These are phyloP conservation scores for Limenitis arthemis DNA, from an alignment of 2,888 invertebrate species.

Conservation along the genomic window DNA sequence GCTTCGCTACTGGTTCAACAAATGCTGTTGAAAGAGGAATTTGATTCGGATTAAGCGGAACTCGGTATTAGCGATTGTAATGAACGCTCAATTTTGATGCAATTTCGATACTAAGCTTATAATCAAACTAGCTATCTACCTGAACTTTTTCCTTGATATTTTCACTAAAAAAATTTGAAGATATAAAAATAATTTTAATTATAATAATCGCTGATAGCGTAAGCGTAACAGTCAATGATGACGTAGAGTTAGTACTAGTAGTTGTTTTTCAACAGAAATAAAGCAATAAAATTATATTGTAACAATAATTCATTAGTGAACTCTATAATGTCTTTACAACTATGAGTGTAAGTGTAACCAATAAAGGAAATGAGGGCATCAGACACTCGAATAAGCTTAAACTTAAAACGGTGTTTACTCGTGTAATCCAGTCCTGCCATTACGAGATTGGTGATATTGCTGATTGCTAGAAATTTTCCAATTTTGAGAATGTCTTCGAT, in stretches of 20 bases:
- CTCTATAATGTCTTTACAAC: slow-evolving; percentile 25
- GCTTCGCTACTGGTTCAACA: slow-evolving; percentile 3
- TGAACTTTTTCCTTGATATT: too few species aligned
- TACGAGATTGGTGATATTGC: slow-evolving; percentile 42
- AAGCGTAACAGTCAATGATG: too few species aligned
- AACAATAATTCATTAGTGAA: background rate
- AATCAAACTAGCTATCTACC: background rate
- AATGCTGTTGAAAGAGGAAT: slow-evolving; percentile 8
- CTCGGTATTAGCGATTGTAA: slow-evolving; percentile 15
- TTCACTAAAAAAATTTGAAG: too few species aligned
- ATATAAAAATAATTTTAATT: too few species aligned
- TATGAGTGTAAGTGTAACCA: slow-evolving; percentile 21
- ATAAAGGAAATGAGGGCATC: slow-evolving; percentile 26
- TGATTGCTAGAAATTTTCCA: slow-evolving; percentile 1
- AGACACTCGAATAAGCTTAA: slow-evolving; percentile 22
- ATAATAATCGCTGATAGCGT: too few species aligned
- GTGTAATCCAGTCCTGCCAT: slow-evolving; percentile 33
- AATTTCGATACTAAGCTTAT: slow-evolving; percentile 1
- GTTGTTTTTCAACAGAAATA: too few species aligned
- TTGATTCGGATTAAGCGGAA: slow-evolving; percentile 4
- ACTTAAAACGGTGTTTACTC: slow-evolving; percentile 24
- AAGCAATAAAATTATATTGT: background rate
- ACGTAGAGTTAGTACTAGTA: too few species aligned
- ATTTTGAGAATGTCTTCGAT: too few species aligned
- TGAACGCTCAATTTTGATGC: slow-evolving; percentile 14